A percentile compares a stretch with the other conserved stretches of the same genome.
Conservation (phyloP, 2,113 vertebrate species). For the Antigone vipio region DNA sequence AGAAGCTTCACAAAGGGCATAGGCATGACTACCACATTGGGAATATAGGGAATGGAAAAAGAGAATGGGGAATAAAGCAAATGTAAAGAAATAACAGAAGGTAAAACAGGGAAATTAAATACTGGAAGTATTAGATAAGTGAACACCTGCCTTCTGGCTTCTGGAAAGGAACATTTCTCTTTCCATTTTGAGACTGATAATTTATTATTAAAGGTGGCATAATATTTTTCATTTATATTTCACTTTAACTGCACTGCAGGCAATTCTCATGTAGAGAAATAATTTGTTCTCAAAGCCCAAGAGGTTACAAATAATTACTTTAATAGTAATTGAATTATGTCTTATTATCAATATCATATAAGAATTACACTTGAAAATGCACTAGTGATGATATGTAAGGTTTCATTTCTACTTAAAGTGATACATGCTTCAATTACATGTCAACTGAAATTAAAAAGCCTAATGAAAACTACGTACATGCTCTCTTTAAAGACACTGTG, state of each 20-base stretch:
- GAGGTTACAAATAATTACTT: conserved; percentile 43
- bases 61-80: not conserved
- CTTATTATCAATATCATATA: not conserved
- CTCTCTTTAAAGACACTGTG: not conserved
- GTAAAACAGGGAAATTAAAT: not conserved
- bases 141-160: not conserved
- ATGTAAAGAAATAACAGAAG: not conserved
- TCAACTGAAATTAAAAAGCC: not conserved
- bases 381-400: not conserved
- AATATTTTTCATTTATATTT: conserved; percentile 16
- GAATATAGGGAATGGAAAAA: not conserved
- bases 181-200: not conserved
- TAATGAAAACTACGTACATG: not conserved
- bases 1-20: not conserved
- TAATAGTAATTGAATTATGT: conserved; percentile 39
- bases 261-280: not conserved
- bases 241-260: not conserved
- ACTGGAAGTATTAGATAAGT: not conserved
- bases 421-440: not conserved
- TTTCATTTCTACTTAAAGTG: not conserved
- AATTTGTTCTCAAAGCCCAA: conserved; percentile 15
- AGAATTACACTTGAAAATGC: not conserved
- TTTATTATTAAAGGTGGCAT: conserved; percentile 1
- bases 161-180: not conserved
- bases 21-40: not conserved